A percentile compares a stretch with the other conserved stretches of the same genome.
Evolutionary conservation across 2,113 vertebrate species (phyloP).

Genomic region (Phylloscopus whistleri): DNA sequence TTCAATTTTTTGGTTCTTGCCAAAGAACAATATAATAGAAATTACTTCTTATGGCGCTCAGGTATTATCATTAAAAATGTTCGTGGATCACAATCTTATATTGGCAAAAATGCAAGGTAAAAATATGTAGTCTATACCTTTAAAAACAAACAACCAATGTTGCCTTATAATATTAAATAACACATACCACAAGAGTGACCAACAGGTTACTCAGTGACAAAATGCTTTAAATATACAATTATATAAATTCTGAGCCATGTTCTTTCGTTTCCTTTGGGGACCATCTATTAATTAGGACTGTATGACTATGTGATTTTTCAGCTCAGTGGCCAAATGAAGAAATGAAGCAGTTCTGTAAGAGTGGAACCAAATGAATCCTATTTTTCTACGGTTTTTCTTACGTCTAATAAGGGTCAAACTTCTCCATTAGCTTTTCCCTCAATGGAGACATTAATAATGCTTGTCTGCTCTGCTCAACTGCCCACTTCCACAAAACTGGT

Average conservation of each 20-base stretch:
- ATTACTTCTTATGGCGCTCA: background rate
- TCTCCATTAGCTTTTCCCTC: constrained; percentile 32
- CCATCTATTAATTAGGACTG: constrained; percentile 36
- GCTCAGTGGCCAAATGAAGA: constrained; percentile 54
- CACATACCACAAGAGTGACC: background rate
- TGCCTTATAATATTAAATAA: background rate
- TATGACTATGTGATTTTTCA: constrained; percentile 52
- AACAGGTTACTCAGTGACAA: background rate
- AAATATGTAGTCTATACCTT: background rate
- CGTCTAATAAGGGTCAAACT: constrained; percentile 50
- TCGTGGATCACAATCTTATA: background rate
- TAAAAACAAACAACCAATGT: background rate
- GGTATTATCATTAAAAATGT: background rate
- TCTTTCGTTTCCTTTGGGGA: constrained; percentile 26
- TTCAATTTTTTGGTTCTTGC: background rate
- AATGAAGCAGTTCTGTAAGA: constrained; percentile 10
- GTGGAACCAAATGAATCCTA: constrained; percentile 18
- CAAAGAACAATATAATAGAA: background rate
- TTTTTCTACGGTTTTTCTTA: constrained; percentile 21
- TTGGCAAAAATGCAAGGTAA: background rate
- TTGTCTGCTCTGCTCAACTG: constrained; percentile 47
- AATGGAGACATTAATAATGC: constrained; percentile 31
- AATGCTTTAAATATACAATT: constrained; percentile 19
- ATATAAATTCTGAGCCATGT: background rate
- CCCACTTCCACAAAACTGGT: constrained; percentile 20